Percentiles rank a stretch among this genome's conserved stretches.
Evolutionary conservation across 2,113 vertebrate genomes (phyloP).

Genomic region (Fregata magnificens): DNA sequence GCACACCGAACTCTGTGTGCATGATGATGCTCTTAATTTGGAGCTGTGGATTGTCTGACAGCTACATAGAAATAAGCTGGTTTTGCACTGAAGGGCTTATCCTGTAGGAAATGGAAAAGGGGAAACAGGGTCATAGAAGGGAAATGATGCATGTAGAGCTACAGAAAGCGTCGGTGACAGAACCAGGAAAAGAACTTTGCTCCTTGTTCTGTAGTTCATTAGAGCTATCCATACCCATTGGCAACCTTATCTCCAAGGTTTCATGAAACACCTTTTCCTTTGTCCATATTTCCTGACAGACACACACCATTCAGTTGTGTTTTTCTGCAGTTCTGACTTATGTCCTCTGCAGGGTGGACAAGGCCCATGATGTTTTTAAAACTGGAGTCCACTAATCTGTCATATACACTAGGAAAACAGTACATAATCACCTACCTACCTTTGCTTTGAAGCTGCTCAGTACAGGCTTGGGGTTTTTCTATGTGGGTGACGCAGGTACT

Average conservation of each 20-base stretch:
- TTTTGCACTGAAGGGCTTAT: not conserved
- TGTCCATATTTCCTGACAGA: not conserved
- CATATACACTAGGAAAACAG: not conserved
- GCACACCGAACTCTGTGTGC: not conserved
- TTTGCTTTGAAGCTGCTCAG: not conserved
- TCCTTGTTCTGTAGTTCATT: not conserved
- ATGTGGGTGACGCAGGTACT: not conserved
- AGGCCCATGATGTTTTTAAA: not conserved
- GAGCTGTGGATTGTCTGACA: not conserved
- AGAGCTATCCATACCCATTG: fast-evolving
- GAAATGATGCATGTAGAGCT: not conserved
- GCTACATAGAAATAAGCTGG: not conserved
- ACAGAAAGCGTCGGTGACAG: not conserved
- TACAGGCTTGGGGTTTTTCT: not conserved
- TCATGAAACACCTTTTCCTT: not conserved
- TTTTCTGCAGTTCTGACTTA: not conserved
- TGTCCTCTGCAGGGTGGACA: not conserved
- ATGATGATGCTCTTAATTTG: not conserved
- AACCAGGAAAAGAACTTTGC: not conserved
- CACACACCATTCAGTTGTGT: not conserved
- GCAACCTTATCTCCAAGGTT: not conserved
- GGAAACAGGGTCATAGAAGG: not conserved
- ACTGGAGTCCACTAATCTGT: not conserved
- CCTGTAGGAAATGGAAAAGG: not conserved
- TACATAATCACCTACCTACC: not conserved